These are phyloP conservation scores for Chelmon rostratus DNA, from an alignment of 2,797 vertebrate genomes.

Conservation along the genomic window DNA sequence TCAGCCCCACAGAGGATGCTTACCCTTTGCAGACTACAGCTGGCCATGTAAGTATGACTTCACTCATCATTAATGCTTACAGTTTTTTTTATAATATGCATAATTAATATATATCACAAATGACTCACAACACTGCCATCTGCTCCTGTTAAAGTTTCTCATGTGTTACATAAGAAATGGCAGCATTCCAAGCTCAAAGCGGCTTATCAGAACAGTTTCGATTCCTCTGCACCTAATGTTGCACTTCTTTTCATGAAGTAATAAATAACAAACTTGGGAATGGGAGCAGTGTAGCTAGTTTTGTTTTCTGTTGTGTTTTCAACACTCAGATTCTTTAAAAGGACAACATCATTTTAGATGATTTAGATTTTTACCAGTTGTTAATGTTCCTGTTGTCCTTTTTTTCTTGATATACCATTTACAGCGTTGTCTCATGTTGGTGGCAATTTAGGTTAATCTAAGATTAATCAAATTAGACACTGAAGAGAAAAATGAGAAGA, in stretches of 20 bases:
- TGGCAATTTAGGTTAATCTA: no score
- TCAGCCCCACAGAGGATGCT: slow-evolving; percentile 91
- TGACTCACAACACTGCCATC: neutral
- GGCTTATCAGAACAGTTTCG: neutral
- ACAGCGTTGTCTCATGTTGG: no score
- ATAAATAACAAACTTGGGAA: neutral
- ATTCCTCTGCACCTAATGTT: neutral
- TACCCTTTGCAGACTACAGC: slow-evolving; percentile 85
- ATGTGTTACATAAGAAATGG: neutral
- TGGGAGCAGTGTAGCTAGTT: neutral
- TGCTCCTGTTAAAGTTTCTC: neutral
- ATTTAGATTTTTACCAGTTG: no score
- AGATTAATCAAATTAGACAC: no score
- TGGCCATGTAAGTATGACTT: slow-evolving; percentile 75
- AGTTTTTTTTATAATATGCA: no score
- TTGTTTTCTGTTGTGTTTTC: no score
- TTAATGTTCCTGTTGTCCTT: no score
- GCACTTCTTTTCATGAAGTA: neutral
- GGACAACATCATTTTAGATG: no score
- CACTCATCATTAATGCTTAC: neutral
- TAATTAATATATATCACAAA: no score
- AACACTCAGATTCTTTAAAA: no score
- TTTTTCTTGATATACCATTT: no score
- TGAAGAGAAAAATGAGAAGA: no score
- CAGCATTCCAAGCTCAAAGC: neutral